phyloP scores from a whole-genome alignment of 2,113 vertebrate genomes.

The Lanius ludovicianus region DNA sequence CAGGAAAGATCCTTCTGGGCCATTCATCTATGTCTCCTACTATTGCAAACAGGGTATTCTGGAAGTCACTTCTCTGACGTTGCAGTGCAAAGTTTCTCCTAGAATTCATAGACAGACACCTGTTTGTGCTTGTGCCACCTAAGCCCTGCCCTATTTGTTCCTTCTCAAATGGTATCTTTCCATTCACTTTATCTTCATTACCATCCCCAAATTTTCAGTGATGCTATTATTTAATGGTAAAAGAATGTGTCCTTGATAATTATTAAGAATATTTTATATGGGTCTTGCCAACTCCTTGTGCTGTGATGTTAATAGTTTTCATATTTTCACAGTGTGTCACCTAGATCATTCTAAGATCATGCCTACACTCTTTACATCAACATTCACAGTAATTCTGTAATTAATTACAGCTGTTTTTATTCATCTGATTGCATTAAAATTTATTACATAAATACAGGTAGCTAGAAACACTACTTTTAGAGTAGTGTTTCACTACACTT shows the following conservation, averaged over 20 bases:
- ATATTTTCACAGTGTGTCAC: background rate
- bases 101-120: background rate
- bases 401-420: background rate
- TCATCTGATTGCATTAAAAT: background rate
- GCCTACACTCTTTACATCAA: background rate
- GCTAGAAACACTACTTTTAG: background rate
- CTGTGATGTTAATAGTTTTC: background rate
- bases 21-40: background rate
- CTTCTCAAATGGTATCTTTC: background rate
- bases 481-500: too few species aligned
- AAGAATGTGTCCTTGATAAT: background rate
- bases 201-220: background rate
- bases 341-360: background rate
- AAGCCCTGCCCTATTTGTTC: background rate
- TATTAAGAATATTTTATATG: background rate
- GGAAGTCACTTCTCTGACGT: background rate
- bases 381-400: background rate
- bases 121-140: background rate
- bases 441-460: background rate
- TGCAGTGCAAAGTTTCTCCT: accelerated
- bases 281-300: accelerated
- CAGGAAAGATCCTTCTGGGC: background rate
- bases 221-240: background rate
- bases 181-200: background rate
- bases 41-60: background rate